A percentile compares a stretch with the other conserved stretches of the same genome.
Conservation (phyloP, 2,888 invertebrate species). For the Lepidocyrtoides sp. region DNA sequence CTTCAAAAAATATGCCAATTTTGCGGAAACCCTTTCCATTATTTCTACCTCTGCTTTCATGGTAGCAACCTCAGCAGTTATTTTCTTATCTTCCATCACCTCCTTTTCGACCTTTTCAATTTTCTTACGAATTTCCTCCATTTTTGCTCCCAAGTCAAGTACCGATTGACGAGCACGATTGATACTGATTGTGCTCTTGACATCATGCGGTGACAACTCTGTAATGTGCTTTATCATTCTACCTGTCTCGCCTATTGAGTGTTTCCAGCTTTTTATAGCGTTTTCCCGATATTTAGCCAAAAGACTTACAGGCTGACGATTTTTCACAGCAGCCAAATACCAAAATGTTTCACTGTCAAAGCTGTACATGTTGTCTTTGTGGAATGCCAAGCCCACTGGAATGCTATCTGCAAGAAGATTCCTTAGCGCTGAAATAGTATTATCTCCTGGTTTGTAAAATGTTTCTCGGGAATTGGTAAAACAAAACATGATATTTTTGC, state of each 20-base stretch:
- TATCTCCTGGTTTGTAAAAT: slow-evolving; percentile 74
- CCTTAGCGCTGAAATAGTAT: slow-evolving; percentile 67
- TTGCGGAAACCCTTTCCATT: slow-evolving; percentile 38
- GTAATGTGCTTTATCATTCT: not conserved
- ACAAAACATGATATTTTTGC: slow-evolving; percentile 71
- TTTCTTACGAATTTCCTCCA: slow-evolving; percentile 73
- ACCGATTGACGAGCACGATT: slow-evolving; percentile 71
- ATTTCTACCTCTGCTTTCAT: slow-evolving; percentile 50
- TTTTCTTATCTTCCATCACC: not conserved
- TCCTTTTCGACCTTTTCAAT: slow-evolving; percentile 45
- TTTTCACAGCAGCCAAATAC: slow-evolving; percentile 76
- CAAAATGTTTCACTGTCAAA: slow-evolving; percentile 81
- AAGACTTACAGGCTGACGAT: not conserved
- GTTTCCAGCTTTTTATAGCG: slow-evolving; percentile 5
- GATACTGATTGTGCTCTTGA: slow-evolving; percentile 48
- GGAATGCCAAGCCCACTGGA: slow-evolving; percentile 48
- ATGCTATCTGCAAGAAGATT: slow-evolving; percentile 47
- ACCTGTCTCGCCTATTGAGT: not conserved
- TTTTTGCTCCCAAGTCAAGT: slow-evolving; percentile 15
- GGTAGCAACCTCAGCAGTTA: not conserved
- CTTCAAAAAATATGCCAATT: slow-evolving; percentile 74
- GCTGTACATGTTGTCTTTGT: slow-evolving; percentile 73
- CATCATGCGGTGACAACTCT: not conserved
- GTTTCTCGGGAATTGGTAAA: slow-evolving; percentile 63
- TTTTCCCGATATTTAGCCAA: not conserved